phyloP scores from a whole-genome alignment of 2,113 vertebrate genomes.

The Leucopsar rothschildi region DNA sequence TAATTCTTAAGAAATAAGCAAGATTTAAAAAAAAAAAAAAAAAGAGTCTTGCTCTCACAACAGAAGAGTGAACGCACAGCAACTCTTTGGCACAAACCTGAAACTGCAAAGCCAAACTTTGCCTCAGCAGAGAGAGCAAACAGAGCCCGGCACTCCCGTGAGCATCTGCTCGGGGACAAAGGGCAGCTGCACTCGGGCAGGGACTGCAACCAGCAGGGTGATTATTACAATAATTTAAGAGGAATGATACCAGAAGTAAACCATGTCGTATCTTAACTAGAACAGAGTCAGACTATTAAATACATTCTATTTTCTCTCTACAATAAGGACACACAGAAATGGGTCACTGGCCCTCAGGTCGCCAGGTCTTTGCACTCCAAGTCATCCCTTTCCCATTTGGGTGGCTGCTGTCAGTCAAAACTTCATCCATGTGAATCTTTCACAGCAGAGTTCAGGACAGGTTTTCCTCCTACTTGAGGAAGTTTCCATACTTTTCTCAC shows the following conservation, averaged over 20 bases:
- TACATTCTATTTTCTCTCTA: neutral
- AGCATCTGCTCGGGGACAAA: neutral
- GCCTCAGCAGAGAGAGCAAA: neutral
- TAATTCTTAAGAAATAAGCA: slow-evolving; percentile 14
- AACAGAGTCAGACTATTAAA: neutral
- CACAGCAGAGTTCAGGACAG: neutral
- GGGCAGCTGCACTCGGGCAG: neutral
- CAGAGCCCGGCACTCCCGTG: neutral
- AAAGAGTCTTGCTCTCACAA: slow-evolving; percentile 4
- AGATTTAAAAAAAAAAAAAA: neutral
- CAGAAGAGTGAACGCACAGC: neutral
- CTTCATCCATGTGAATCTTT: neutral
- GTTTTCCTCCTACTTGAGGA: neutral
- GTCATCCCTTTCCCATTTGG: neutral
- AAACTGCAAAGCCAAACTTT: neutral
- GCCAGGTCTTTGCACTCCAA: neutral
- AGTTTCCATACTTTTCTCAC: neutral
- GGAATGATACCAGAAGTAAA: slow-evolving; percentile 21
- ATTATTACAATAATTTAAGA: slow-evolving; percentile 32
- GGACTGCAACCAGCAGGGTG: neutral
- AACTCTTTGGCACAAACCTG: slow-evolving; percentile 40
- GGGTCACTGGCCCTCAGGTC: neutral
- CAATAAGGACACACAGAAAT: neutral
- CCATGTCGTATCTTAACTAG: neutral
- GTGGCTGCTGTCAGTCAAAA: neutral